These are phyloP conservation scores for Willowsia nigromaculata DNA, from an alignment of 2,888 invertebrate species.

Conservation along the genomic window DNA sequence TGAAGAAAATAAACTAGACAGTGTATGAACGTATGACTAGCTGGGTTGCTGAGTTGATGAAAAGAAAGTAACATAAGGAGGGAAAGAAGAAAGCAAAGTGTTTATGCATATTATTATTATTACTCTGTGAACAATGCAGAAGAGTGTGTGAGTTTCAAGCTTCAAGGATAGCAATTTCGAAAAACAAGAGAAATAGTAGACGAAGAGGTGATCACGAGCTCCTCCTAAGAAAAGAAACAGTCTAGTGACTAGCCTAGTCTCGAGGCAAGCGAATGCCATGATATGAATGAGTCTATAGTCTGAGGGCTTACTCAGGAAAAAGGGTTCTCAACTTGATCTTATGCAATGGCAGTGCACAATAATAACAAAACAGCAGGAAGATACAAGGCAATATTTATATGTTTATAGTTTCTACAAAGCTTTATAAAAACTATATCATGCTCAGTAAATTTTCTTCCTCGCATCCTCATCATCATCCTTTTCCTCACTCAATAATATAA, in stretches of 20 bases:
- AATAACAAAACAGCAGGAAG: background rate
- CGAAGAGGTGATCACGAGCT: background rate
- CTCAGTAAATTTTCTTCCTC: too few relatives aligned
- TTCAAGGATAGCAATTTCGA: slow-evolving; percentile 18
- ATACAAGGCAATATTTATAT: background rate
- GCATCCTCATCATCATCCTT: background rate
- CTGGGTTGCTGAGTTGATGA: slow-evolving; percentile 16
- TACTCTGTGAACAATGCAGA: slow-evolving; percentile 1
- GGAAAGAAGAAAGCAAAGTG: slow-evolving; percentile 24
- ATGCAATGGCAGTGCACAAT: background rate
- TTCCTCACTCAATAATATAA: background rate
- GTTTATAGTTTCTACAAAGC: background rate
- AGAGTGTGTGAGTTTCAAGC: background rate
- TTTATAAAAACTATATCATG: background rate
- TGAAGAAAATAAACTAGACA: background rate
- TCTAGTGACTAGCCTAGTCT: too few relatives aligned
- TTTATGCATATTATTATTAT: slow-evolving; percentile 57
- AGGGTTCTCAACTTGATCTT: slow-evolving; percentile 16
- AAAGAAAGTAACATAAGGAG: background rate
- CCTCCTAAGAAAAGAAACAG: background rate
- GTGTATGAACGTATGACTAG: background rate
- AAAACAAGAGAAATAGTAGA: slow-evolving; percentile 17
- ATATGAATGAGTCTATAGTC: background rate
- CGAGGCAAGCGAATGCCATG: background rate
- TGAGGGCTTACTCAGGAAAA: background rate